A percentile compares a stretch with the other conserved stretches of the same genome.
phyloP scores from a whole-genome alignment of 2,113 vertebrate species.

The Calypte anna region DNA sequence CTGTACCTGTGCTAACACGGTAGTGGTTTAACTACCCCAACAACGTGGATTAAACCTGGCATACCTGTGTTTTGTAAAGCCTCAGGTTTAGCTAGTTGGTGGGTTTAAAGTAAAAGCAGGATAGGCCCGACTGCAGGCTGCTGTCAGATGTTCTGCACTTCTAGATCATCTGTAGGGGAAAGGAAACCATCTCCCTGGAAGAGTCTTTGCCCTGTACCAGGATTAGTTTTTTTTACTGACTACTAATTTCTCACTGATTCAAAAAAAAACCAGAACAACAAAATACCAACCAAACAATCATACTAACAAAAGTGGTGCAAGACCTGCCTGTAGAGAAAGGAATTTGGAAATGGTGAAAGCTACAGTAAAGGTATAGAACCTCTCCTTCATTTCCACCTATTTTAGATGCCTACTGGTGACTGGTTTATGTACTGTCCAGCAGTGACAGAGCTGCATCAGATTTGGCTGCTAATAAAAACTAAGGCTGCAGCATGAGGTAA shows the following conservation, averaged over 20 bases:
- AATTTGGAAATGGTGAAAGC: background rate
- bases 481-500: slow-evolving; percentile 12
- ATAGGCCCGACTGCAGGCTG: background rate
- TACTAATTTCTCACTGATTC: background rate
- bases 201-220: accelerated
- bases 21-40: background rate
- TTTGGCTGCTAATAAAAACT: background rate
- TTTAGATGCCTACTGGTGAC: background rate
- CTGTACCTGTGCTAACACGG: background rate
- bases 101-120: background rate
- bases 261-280: background rate
- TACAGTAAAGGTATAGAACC: background rate
- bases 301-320: background rate
- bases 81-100: background rate
- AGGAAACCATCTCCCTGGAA: background rate
- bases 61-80: background rate
- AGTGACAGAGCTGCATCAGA: background rate
- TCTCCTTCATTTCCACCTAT: background rate
- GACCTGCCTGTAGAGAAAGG: background rate
- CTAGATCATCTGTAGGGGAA: background rate
- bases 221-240: background rate
- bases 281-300: background rate
- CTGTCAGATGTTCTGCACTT: background rate
- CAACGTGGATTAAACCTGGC: background rate
- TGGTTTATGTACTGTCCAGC: background rate